Base-by-base conservation (phyloP, 1,140 invertebrate species). In the Drosophila malerkotliana region DNA sequence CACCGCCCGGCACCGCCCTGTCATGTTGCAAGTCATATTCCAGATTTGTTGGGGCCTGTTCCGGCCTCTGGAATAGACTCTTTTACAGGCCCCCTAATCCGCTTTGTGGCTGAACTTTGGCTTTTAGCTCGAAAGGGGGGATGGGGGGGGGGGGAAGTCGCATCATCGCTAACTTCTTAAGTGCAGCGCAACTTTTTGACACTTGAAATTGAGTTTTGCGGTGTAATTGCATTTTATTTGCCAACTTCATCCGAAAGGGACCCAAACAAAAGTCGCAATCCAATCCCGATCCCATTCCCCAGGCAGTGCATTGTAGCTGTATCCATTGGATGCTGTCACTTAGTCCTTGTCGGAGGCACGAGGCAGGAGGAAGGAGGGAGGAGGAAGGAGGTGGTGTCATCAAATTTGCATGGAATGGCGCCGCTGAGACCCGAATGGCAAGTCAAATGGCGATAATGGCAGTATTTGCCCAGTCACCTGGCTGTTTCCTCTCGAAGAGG, bases 191-290 rank as follows among this genome's bases (percentile, higher is more conserved):
- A 88, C 75, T 87, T 87, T 85, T 83, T 87, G 83, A 88, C 83
- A 87, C 83, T 87, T 87, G 75, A 73, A 87, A 87, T 87, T 87
- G 83, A 87, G 83, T 88, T 87, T 88, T 88, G 83, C 57, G 83
- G 83, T 88, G 83, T 87, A 88, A 87, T 88, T 87, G 84, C 78
- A 87, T 83, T 87, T 88, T 82, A 87, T 87, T 87, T 87, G 82
- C 59, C 54, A 73, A 60, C 51, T 61, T 53, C 39, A 73, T 34
- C 45, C 49, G 47, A 41, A 37, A n/a, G 12, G 55, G 26, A 73
- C 28, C 54, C 54, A 75, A 79, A 74, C 77, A 69, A 79, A 68
- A 79, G 71, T 57, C 64, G 53, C 72, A 66, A 61, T 56, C 48
- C 69, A 64, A 69, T 55, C 69, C 48, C 49, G 15, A 48, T 49